Conservation (phyloP, 2,888 invertebrate genomes). For the Platerodrilus igneus region DNA sequence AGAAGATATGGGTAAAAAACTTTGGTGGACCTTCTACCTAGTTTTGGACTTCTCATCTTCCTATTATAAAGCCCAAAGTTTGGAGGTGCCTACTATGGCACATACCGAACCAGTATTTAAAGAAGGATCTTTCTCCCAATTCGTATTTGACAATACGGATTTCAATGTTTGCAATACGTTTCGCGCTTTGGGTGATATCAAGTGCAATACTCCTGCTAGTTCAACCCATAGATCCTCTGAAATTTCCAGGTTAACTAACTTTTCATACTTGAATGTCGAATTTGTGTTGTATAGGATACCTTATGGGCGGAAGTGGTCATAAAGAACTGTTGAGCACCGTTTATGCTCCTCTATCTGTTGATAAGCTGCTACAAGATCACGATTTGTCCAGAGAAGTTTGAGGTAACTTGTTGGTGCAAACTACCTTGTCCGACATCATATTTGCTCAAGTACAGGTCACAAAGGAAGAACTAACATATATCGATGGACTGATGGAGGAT, state of each 20-base stretch:
- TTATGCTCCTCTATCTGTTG: constrained; percentile 31
- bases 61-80: too few relatives aligned
- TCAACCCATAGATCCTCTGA: not conserved
- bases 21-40: too few relatives aligned
- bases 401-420: constrained; percentile 20
- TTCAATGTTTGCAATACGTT: constrained; percentile 17
- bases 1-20: too few relatives aligned
- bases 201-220: constrained; percentile 15
- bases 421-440: too few relatives aligned
- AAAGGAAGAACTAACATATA: too few relatives aligned
- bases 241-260: constrained; percentile 5
- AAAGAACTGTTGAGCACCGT: constrained; percentile 28
- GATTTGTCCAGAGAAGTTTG: constrained; percentile 30
- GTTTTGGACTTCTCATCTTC: too few relatives aligned
- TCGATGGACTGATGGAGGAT: too few relatives aligned
- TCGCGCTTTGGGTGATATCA: constrained; percentile 24
- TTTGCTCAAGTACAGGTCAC: too few relatives aligned
- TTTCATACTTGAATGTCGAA: constrained; percentile 35
- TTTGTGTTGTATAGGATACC: constrained; percentile 32
- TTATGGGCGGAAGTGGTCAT: constrained; percentile 38
- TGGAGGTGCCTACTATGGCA: too few relatives aligned
- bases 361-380: constrained; percentile 33
- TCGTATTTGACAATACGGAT: constrained; percentile 23
- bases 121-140: constrained; percentile 16
- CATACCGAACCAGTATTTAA: too few relatives aligned